Evolutionary conservation across 37 sponge, comb jelly and placozoan species (phyloP).

Genomic region (Axinella damicornis): DNA sequence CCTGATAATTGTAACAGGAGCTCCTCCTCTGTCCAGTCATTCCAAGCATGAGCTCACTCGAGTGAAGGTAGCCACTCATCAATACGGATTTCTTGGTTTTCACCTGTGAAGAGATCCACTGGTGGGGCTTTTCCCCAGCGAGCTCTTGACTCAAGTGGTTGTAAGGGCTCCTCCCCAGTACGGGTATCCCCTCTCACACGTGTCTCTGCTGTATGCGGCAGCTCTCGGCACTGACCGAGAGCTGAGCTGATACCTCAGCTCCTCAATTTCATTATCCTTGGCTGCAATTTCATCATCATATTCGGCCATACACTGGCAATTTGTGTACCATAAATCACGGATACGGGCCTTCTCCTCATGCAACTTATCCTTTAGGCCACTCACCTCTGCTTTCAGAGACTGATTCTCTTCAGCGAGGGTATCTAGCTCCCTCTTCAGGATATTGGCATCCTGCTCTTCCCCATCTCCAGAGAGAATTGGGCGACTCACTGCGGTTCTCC

Average conservation of each 20-base stretch:
- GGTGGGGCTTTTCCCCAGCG: conserved; percentile 2
- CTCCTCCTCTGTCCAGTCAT: conserved; percentile 57
- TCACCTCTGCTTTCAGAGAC: background rate
- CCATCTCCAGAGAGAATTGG: too few relatives aligned
- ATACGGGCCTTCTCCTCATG: background rate
- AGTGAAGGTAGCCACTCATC: conserved; percentile 5
- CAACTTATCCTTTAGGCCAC: background rate
- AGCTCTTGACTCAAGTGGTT: background rate
- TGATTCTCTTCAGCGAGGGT: background rate
- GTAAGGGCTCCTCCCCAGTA: background rate
- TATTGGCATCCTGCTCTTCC: too few relatives aligned
- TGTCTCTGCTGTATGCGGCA: background rate
- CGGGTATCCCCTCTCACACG: background rate
- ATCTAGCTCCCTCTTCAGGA: background rate
- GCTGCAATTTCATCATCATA: background rate
- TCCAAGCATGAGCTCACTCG: background rate
- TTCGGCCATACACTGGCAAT: conserved; percentile 13
- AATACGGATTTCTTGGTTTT: background rate
- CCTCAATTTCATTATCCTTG: background rate
- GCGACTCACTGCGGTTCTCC: too few relatives aligned
- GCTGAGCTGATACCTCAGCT: background rate
- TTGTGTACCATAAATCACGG: conserved; percentile 2
- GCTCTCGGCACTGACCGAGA: background rate
- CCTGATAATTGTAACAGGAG: conserved; percentile 48
- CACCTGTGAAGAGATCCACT: background rate